phyloP scores from a whole-genome alignment of 2,797 vertebrate genomes.

The Pipistrellus pipistrellus region DNA sequence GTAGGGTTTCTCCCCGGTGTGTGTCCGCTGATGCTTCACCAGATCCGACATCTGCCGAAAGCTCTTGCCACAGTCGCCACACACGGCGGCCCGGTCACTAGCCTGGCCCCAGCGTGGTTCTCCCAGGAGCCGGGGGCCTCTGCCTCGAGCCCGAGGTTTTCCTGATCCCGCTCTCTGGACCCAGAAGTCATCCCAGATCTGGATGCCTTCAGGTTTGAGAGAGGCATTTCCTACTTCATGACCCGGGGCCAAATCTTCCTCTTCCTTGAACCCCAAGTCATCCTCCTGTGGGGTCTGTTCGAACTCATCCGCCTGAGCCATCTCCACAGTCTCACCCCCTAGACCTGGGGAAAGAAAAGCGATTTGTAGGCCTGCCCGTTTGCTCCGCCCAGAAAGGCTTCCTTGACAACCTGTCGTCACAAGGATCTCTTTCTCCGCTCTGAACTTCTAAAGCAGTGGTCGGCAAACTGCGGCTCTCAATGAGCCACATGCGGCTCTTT shows the following conservation, averaged over 20 bases:
- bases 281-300: slow-evolving; percentile 68
- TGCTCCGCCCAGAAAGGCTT: slow-evolving; percentile 11
- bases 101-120: slow-evolving; percentile 75
- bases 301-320: slow-evolving; percentile 65
- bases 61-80: slow-evolving; percentile 80
- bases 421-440: neutral
- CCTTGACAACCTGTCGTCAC: neutral
- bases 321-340: slow-evolving; percentile 68
- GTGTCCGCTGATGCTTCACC: slow-evolving; percentile 84
- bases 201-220: slow-evolving; percentile 77
- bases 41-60: slow-evolving; percentile 84
- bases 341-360: slow-evolving; percentile 71
- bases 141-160: slow-evolving; percentile 64
- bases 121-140: slow-evolving; percentile 59
- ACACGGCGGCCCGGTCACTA: slow-evolving; percentile 75
- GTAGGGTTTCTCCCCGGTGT: slow-evolving; percentile 83
- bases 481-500: no score
- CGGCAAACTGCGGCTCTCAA: no score
- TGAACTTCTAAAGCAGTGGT: neutral
- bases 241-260: slow-evolving; percentile 63
- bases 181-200: slow-evolving; percentile 82
- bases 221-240: slow-evolving; percentile 66
- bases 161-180: slow-evolving; percentile 67
- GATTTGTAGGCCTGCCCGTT: slow-evolving; percentile 7
- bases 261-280: slow-evolving; percentile 78